Percentiles rank a stretch among this genome's conserved stretches.
Conservation (phyloP, 30 jellyfish, hydroid and myxozoan genomes). For the Cassiopea xamachana region DNA sequence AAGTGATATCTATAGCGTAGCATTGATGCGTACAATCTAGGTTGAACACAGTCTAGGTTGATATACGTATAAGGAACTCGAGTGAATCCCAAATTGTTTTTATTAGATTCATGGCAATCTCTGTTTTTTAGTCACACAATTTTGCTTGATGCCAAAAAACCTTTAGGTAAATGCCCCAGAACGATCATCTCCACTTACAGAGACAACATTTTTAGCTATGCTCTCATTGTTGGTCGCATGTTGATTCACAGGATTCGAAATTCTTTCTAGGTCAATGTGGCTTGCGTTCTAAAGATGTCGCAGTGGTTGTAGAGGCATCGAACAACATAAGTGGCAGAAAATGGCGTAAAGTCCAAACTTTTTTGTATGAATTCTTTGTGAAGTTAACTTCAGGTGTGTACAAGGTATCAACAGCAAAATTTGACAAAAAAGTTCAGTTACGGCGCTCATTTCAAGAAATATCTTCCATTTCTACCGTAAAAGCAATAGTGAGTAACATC, state of each 20-base stretch:
- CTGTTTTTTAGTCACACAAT: too few species aligned
- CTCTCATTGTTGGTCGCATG: too few species aligned
- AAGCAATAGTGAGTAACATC: neutral
- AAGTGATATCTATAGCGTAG: too few species aligned
- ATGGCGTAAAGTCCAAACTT: slow-evolving; percentile 13
- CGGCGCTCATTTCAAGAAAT: slow-evolving; percentile 7
- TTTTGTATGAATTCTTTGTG: slow-evolving; percentile 7
- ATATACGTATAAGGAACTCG: too few species aligned
- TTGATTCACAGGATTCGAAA: neutral
- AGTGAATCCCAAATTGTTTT: too few species aligned
- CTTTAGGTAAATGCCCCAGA: too few species aligned
- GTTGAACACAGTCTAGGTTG: too few species aligned
- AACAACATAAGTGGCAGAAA: neutral
- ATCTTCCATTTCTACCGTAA: neutral
- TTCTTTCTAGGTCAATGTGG: slow-evolving; percentile 28
- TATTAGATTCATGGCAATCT: too few species aligned
- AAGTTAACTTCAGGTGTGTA: slow-evolving; percentile 6
- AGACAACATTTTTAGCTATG: too few species aligned
- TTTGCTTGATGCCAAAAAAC: too few species aligned
- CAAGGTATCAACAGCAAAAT: slow-evolving; percentile 30
- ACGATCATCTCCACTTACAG: too few species aligned
- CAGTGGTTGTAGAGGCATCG: slow-evolving; percentile 45
- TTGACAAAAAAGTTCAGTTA: neutral
- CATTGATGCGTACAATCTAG: too few species aligned
- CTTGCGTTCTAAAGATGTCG: slow-evolving; percentile 15